A percentile compares a stretch with the other conserved stretches of the same genome.
Evolutionary conservation across 2,888 invertebrate species (phyloP).

Genomic region (Cheilosia variabilis): DNA sequence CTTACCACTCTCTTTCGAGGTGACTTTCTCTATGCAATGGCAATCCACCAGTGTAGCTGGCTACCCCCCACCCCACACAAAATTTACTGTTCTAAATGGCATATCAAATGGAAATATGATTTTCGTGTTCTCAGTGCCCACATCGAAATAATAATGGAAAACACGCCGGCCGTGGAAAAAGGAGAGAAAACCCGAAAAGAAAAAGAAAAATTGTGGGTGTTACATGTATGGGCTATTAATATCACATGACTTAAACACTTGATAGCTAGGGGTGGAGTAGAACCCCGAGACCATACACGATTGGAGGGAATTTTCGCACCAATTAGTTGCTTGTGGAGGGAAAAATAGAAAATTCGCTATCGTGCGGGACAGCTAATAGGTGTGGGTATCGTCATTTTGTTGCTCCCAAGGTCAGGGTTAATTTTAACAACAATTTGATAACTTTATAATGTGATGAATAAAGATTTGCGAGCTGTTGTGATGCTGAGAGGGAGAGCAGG

Average conservation of each 20-base stretch:
- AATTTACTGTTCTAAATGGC: constrained; percentile 56
- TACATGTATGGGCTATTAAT: constrained; percentile 75
- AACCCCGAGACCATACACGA: constrained; percentile 58
- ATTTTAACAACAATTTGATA: constrained; percentile 59
- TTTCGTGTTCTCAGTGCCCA: constrained; percentile 65
- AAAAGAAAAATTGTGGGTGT: constrained; percentile 71
- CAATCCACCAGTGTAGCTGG: constrained; percentile 21
- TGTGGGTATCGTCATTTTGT: constrained; percentile 12
- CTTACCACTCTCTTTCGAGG: constrained; percentile 48
- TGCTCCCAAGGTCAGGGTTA: constrained; percentile 66
- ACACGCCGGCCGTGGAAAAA: constrained; percentile 20
- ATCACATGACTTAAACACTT: constrained; percentile 75
- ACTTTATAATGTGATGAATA: constrained; percentile 34
- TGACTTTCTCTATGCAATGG: constrained; percentile 30
- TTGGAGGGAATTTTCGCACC: constrained; percentile 75
- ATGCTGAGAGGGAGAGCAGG: background rate
- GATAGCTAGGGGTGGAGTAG: constrained; percentile 73
- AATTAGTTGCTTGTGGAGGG: constrained; percentile 70
- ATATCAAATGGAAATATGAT: constrained; percentile 71
- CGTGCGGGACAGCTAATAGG: background rate
- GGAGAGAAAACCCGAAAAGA: constrained; percentile 17
- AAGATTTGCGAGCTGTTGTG: background rate
- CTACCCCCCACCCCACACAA: constrained; percentile 20
- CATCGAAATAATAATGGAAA: constrained; percentile 9
- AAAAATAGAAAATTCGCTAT: constrained; percentile 50